Base-by-base conservation (phyloP, 2,113 vertebrate species). In the Empidonax alnorum region DNA sequence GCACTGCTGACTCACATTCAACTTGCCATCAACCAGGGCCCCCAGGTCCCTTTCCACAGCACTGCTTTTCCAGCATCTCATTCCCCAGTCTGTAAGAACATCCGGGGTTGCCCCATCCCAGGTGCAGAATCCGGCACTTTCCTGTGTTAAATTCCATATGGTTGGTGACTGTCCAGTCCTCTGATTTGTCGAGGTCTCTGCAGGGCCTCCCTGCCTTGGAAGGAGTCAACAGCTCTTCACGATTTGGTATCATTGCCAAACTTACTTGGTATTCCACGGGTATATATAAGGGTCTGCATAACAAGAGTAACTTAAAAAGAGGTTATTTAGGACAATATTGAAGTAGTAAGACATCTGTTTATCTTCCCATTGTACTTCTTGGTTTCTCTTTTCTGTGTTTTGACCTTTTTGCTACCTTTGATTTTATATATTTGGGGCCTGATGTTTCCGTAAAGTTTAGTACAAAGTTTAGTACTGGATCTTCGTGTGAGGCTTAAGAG, bases 11-110 rank as follows among this genome's bases (percentile, higher is more conserved):
- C 20, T 39, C 39, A 2, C 3, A 2, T 75, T 61, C n/a, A 68
- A 3, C 8, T 59, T 59, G 2, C 14, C 0, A 0, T 8, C 1
- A 1, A n/a, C 20, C 39, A 74, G 46, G 10, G 10, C 5, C 6
- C 20, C 24, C 1, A 30, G 5, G 16, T 47, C 46, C n/a, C 3
- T 47, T 68, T 76, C 78, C 7, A 3, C 1, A 3, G 24, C 1
- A 0, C 11, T 68, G 53, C n/a, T 53, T 14, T 68, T 61, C 24
- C 46, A 75, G n/a, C 30, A 6, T 68, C 39, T 75, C 47, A 35
- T 76, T 75, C 13, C 3, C 24, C 20, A 22, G n/a, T 2, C 24
- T 25, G 13, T 44, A 33, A 4, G 5, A 68, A 18, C 9, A 53
- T 25, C 14, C 33, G 19, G 15, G 47, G 5, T 28, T 82, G 13